These are phyloP conservation scores for Poecilia latipinna DNA, from an alignment of 2,113 vertebrate genomes.

Conservation along the genomic window DNA sequence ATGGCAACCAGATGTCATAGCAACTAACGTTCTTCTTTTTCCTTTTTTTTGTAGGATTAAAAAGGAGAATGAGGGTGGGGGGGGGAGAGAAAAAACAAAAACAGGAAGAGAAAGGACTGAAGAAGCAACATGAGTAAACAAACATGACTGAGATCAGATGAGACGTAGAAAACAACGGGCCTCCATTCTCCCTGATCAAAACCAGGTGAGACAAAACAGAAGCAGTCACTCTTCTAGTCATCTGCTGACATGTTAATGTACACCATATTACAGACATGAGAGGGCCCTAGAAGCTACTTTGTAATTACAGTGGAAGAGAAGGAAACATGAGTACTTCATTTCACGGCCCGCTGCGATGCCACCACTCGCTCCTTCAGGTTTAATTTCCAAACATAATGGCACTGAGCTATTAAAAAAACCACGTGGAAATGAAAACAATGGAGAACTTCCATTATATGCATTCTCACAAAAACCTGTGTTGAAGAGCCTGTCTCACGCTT, in stretches of 20 bases:
- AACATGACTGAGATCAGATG: slow-evolving; percentile 33
- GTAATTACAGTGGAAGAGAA: background rate
- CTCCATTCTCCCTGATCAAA: slow-evolving; percentile 34
- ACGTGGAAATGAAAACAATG: background rate
- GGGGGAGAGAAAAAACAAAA: slow-evolving; percentile 34
- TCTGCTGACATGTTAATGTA: background rate
- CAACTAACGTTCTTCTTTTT: slow-evolving; percentile 64
- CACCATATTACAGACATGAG: background rate
- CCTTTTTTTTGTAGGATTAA: slow-evolving; percentile 45
- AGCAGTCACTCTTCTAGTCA: background rate
- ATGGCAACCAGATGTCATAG: slow-evolving; percentile 80
- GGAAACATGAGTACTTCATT: background rate
- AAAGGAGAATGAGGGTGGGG: background rate
- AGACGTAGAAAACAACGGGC: slow-evolving; percentile 53
- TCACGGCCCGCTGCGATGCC: background rate
- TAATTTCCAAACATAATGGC: background rate
- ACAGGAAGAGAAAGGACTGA: slow-evolving; percentile 38
- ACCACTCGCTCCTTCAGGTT: background rate
- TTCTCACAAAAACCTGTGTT: background rate
- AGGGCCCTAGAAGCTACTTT: background rate
- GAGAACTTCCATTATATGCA: background rate
- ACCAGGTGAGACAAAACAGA: slow-evolving; percentile 28
- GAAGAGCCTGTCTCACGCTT: background rate
- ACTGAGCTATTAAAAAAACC: background rate
- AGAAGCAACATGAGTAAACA: slow-evolving; percentile 29